Conservation (phyloP, 1,140 invertebrate species). For the Hylaeus volcanicus region DNA sequence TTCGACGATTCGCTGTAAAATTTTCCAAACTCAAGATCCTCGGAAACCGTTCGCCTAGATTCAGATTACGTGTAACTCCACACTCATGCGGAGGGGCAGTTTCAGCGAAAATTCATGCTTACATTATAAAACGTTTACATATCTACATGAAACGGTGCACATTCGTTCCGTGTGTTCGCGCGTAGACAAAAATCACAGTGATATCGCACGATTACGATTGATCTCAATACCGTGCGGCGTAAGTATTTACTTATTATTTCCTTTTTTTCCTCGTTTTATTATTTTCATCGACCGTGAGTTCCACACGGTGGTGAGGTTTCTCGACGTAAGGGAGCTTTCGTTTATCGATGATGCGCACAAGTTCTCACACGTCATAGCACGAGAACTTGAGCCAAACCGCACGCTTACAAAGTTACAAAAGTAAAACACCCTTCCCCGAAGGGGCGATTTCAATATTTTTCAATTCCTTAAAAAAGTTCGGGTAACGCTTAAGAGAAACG, state of each 20-base stretch:
- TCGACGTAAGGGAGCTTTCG: background rate
- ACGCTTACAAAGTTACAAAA: background rate
- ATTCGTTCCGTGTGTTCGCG: conserved; percentile 19
- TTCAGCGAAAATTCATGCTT: background rate
- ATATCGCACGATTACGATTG: conserved; percentile 7
- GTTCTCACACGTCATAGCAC: conserved; percentile 28
- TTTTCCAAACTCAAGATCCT: background rate
- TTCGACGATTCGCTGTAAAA: conserved; percentile 4
- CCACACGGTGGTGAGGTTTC: background rate
- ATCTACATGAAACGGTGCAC: conserved; percentile 44
- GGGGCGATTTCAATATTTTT: background rate
- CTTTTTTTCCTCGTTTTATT: background rate
- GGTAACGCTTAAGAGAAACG: conserved; percentile 1
- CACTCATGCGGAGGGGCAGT: background rate
- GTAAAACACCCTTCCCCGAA: conserved; percentile 10
- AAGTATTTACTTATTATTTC: background rate
- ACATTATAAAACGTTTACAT: conserved; percentile 24
- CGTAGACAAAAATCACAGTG: conserved; percentile 33
- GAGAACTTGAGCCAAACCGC: background rate
- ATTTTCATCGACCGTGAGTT: background rate
- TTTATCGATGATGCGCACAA: background rate
- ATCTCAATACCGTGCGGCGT: background rate
- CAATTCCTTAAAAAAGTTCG: background rate
- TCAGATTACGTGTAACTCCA: background rate
- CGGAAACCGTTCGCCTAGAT: background rate